Evolutionary conservation across 2,797 vertebrate genomes (phyloP), one percentile per base, ranked within the genome.

Genomic region (Myotis daubentonii): DNA sequence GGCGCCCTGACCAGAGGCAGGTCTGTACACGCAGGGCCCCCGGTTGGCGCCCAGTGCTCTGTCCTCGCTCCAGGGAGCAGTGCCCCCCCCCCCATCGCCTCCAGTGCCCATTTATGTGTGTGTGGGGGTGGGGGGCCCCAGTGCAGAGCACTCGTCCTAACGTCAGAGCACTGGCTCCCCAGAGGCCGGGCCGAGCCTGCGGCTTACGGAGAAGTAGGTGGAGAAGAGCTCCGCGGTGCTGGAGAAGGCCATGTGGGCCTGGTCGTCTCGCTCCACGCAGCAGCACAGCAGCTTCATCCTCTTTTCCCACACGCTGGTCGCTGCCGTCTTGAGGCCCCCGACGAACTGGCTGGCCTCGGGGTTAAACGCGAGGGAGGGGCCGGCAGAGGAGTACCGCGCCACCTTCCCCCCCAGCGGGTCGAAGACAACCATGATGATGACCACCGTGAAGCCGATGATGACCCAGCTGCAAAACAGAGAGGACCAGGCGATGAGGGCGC

Each of bases 271-370:
- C 17, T 99, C 99, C 16, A 99, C 96, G 33, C 99, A 99, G 91
- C 99, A 99, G 97, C 99, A 99, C 44, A 99, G 96, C 13, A 99
- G 96, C n/a, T 99, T 97, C 93, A 99, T 98, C 13, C 99, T 98
- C 81, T 97, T 98, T 95, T 99, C 99, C 99, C 99, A 99, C 93
- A 99, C 99, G 2, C 99, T 99, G 0, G 98, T 98, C 0, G 99
- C 99, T 11, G 99, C 96, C 3, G 98, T 98, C 98, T 98, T 99
- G n/a, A 99, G 98, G 0, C 98, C 99, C 87, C 98, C 98, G 2
- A 99, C 95, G 74, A 99, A 96, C 97, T 99, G 99, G 74, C 97
- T 98, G 0, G 99, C 98, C 76, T 99, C 99, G 11, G 97, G 99
- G 98, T 99, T 99, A 95, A 99, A 98, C 98, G 99, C 95, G 85